Evolutionary conservation across 1,140 invertebrate genomes (phyloP).

Genomic region (Tachypleus tridentatus): DNA sequence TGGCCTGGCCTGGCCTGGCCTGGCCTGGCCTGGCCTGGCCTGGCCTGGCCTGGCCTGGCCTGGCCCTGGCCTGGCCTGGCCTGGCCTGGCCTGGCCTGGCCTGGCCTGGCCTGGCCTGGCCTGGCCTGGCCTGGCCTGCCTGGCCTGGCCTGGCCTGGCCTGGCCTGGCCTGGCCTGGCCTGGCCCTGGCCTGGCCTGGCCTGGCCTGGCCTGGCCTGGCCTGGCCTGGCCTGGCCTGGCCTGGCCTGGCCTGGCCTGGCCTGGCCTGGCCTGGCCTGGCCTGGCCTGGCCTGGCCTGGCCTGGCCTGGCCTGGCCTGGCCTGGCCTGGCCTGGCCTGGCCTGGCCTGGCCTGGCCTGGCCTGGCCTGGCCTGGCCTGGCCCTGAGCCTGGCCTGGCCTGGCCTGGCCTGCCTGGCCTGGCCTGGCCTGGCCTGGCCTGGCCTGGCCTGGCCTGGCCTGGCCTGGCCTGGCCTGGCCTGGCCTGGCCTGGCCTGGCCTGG

Average conservation of each 20-base stretch:
- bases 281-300: conserved; percentile 22
- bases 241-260: conserved; percentile 21
- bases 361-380: conserved; percentile 26
- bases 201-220: conserved; percentile 25
- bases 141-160: conserved; percentile 22
- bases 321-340: conserved; percentile 19
- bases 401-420: no score
- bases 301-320: conserved; percentile 25
- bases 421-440: conserved; percentile 22
- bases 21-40: conserved; percentile 22
- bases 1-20: conserved; percentile 25
- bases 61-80: no score
- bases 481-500: conserved; percentile 21
- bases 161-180: conserved; percentile 26
- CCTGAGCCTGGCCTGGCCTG: conserved; percentile 21
- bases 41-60: conserved; percentile 25
- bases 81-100: conserved; percentile 21
- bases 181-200: conserved; percentile 24
- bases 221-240: conserved; percentile 19
- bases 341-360: conserved; percentile 23
- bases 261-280: conserved; percentile 25
- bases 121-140: no score
- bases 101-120: conserved; percentile 21
- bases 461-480: conserved; percentile 26
- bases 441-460: conserved; percentile 24